phyloP scores from a whole-genome alignment of 2,113 vertebrate genomes.

The Lepisosteus oculatus region DNA sequence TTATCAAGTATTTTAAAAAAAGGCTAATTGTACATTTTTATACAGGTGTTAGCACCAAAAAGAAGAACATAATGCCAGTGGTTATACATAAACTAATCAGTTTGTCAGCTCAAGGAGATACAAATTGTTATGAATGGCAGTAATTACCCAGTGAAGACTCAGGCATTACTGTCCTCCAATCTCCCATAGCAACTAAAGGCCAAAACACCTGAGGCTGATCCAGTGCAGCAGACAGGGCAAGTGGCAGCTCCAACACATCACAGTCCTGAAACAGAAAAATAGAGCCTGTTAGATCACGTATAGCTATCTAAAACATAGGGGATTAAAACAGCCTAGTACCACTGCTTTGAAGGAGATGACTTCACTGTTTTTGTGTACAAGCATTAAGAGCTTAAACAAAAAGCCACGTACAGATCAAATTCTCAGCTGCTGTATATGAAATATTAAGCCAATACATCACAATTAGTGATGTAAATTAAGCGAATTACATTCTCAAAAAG shows the following conservation, averaged over 20 bases:
- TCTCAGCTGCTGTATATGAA: too few species aligned
- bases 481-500: too few species aligned
- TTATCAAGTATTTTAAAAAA: too few species aligned
- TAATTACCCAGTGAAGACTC: constrained; percentile 74
- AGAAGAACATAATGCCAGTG: neutral
- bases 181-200: constrained; percentile 81
- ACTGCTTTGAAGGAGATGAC: too few species aligned
- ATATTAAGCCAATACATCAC: too few species aligned
- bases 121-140: neutral
- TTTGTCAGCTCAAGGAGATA: neutral
- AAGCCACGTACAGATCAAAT: too few species aligned
- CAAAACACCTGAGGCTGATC: constrained; percentile 47
- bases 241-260: constrained; percentile 54
- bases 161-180: constrained; percentile 79
- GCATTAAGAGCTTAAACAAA: too few species aligned
- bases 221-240: constrained; percentile 47
- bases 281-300: constrained; percentile 58
- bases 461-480: too few species aligned
- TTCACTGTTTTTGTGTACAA: too few species aligned
- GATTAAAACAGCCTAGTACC: constrained; percentile 44
- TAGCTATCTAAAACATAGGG: constrained; percentile 45
- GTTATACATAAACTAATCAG: neutral
- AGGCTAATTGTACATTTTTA: too few species aligned
- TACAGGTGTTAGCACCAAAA: neutral
- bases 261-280: constrained; percentile 67